phyloP scores from a whole-genome alignment of 2,113 vertebrate genomes.

The Cryptotis parvus region DNA sequence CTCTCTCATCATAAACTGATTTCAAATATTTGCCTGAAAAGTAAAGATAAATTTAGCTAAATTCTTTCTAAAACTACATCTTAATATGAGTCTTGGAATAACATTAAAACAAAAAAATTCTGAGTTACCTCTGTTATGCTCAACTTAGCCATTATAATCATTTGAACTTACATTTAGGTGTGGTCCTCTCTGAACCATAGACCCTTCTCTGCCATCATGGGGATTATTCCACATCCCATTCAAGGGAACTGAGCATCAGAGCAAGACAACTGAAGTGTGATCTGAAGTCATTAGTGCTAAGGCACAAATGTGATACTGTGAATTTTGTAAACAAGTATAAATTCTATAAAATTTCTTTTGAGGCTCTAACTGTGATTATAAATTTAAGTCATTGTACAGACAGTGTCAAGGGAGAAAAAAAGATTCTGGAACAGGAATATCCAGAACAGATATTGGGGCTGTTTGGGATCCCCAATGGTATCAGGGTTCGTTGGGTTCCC shows the following conservation, averaged over 20 bases:
- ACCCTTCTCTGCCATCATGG: neutral
- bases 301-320: constrained; percentile 28
- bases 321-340: constrained; percentile 48
- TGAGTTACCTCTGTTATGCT: constrained; percentile 5
- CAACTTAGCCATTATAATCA: neutral
- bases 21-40: constrained; percentile 1
- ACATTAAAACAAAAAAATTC: constrained; percentile 45
- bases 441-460: too few species aligned
- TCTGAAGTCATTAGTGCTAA: constrained; percentile 36
- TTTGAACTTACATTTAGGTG: constrained; percentile 27
- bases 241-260: constrained; percentile 34
- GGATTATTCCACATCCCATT: neutral
- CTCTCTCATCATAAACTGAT: neutral
- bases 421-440: neutral
- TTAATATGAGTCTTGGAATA: constrained; percentile 17
- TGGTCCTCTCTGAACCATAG: constrained; percentile 7
- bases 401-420: neutral
- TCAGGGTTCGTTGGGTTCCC: too few species aligned
- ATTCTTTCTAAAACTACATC: constrained; percentile 30
- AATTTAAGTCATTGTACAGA: neutral
- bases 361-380: constrained; percentile 48
- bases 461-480: too few species aligned
- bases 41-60: constrained; percentile 12
- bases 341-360: constrained; percentile 36
- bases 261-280: neutral